Conservation (phyloP, 2,888 invertebrate species). For the Sabellastarte sp. region DNA sequence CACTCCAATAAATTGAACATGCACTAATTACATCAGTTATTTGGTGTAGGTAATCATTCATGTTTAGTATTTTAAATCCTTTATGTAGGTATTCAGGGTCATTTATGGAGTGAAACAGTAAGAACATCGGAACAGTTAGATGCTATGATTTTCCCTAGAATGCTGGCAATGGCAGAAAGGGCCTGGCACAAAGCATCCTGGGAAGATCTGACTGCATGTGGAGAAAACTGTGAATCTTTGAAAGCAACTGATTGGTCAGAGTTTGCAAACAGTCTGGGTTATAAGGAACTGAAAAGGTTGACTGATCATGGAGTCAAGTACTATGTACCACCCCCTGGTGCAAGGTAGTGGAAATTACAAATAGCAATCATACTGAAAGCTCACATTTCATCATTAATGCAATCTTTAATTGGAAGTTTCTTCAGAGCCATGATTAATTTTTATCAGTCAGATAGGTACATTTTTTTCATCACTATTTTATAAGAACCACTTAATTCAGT, state of each 20-base stretch:
- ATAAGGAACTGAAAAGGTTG: constrained; percentile 43
- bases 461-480: no score
- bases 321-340: constrained; percentile 49
- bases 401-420: no score
- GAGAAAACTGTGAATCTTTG: neutral
- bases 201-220: no score
- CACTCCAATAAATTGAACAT: no score
- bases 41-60: no score
- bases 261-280: constrained; percentile 45
- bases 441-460: no score
- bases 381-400: no score
- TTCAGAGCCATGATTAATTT: no score
- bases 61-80: no score
- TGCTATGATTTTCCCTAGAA: constrained; percentile 26
- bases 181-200: constrained; percentile 53
- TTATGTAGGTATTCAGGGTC: constrained; percentile 51
- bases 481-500: no score
- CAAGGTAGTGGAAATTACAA: constrained; percentile 33
- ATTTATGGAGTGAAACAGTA: constrained; percentile 47
- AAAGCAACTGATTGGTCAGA: constrained; percentile 41
- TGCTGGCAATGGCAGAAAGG: constrained; percentile 48
- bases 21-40: no score
- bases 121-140: constrained; percentile 9
- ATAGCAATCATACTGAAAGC: no score
- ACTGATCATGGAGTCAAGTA: constrained; percentile 40